Evolutionary conservation across 1,140 invertebrate species (phyloP).

Genomic region (Zophobas atratus): DNA sequence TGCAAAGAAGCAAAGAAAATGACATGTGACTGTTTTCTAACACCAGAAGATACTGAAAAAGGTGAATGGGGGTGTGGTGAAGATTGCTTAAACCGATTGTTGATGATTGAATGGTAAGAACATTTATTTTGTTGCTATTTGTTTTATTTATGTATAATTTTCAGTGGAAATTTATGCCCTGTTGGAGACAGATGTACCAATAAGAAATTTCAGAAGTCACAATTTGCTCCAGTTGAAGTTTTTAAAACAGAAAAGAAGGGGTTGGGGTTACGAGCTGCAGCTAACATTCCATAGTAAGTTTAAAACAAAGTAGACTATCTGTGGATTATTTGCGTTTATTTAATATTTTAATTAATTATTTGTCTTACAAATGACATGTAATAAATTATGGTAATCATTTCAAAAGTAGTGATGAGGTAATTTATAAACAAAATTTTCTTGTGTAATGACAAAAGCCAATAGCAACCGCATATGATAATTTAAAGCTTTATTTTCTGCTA

Average conservation of each 20-base stretch:
- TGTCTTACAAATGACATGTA: too few relatives aligned
- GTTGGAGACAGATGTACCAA: conserved; percentile 93
- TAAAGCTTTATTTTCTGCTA: too few relatives aligned
- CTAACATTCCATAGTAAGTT: conserved; percentile 82
- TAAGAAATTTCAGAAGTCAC: conserved; percentile 91
- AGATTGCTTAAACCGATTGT: conserved; percentile 95
- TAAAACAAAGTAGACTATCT: too few relatives aligned
- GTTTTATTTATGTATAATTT: conserved; percentile 60
- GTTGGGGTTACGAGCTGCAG: conserved; percentile 88
- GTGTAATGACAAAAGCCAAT: too few relatives aligned
- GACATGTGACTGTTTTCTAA: conserved; percentile 95
- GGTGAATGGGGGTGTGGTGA: conserved; percentile 93
- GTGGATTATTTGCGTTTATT: too few relatives aligned
- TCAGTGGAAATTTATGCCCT: conserved; percentile 89
- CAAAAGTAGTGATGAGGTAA: too few relatives aligned
- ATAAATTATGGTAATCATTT: too few relatives aligned
- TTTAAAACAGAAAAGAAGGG: conserved; percentile 96
- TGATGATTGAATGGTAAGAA: conserved; percentile 97
- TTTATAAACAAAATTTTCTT: too few relatives aligned
- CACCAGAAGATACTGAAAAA: conserved; percentile 87
- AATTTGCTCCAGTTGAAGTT: conserved; percentile 88
- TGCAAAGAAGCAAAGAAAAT: conserved; percentile 93
- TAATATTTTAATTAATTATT: too few relatives aligned
- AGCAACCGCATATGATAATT: too few relatives aligned
- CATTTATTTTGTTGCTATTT: background rate